Evolutionary conservation across 2,888 invertebrate genomes (phyloP), one percentile per base, ranked within the genome.

Genomic region (Chirona hameri): DNA sequence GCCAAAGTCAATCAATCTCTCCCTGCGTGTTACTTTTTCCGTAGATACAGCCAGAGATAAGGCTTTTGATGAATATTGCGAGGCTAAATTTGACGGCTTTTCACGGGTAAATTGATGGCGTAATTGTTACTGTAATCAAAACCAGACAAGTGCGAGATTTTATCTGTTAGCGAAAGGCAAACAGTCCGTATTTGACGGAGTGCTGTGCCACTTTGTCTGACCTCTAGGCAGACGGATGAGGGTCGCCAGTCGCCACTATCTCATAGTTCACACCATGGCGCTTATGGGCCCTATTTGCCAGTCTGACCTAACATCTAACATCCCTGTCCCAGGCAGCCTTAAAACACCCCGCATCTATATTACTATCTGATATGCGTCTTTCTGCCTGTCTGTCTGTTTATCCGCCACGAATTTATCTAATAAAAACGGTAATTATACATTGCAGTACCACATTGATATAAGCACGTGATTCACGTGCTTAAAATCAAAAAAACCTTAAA

Each of bases 81-180:
- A 39, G 46, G 21, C 46, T 39, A 76, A 39, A 76, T 24, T n/a
- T 39, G 46, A 21, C 76, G 24, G 39, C 39, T 39, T 46, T 76
- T 24, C 76, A 46, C 27, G 10, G 76, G 76, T 24, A 46, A 46
- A 76, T 76, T 21, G 76, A 76, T 76, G 46, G 76, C 21, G 76
- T 46, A 76, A 76, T 76, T 76, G 24, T 76, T 76, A 76, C 76
- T 46, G 76, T 46, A 76, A 46, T 46, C 46, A 31, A 21, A 76
- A 72, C 72, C 72, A 72, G 72, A 72, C 72, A 72, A 31, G 7
- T 9, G 46, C 15, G 46, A 46, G 76, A 76, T 76, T 46, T 76
- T 24, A 76, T 76, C 76, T 5, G 18, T 15, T 9, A 12, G 76
- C 46, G 76, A 76, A 39, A 46, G 76, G 39, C 46, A 76, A 39